Evolutionary conservation across 2,113 vertebrate genomes (phyloP), one percentile per base, ranked within the genome.

Genomic region (Myotis yumanensis): DNA sequence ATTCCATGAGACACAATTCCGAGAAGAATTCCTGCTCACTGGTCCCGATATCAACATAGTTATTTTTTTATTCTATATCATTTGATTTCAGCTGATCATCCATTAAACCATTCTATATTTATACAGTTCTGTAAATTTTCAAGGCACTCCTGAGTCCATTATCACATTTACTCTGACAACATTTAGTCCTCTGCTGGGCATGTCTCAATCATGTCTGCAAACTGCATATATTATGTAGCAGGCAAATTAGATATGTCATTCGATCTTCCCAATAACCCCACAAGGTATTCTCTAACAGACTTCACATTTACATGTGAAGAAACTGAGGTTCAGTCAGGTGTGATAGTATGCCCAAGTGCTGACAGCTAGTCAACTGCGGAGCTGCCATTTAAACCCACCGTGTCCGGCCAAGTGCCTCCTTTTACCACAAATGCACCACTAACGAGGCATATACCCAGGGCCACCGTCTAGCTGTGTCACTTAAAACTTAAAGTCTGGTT

Each of bases 1-100:
- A 57, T 57, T 23, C 54, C 54, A 57, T 22, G 18, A 57, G 18
- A 57, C 20, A 57, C 8, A 20, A 57, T 22, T 20, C 54, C 3
- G 8, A 57, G 54, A 57, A 57, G 54, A 57, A 57, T 57, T 57
- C 54, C 54, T 57, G 54, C 54, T 57, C 54, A 57, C 54, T 57
- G 20, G 20, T 22, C 54, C 20, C 8, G 3, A 57, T 57, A 57
- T 23, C 20, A 57, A 57, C 54, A 57, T 57, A 9, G 54, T 20
- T 23, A 40, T 25, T n/a, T 84, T 62, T 71, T 72, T 18, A 40
- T 68, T 54, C 17, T 75, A 35, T 5, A 32, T 79, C 73, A 79
- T 80, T 91, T 79, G 54, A 92, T 80, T 89, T 83, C 85, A 83
- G 46, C 59, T 57, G 79, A 68, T 43, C 43, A 3, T 85, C 54